Conservation (phyloP, 1,140 invertebrate genomes). For the Drosophila lini region DNA sequence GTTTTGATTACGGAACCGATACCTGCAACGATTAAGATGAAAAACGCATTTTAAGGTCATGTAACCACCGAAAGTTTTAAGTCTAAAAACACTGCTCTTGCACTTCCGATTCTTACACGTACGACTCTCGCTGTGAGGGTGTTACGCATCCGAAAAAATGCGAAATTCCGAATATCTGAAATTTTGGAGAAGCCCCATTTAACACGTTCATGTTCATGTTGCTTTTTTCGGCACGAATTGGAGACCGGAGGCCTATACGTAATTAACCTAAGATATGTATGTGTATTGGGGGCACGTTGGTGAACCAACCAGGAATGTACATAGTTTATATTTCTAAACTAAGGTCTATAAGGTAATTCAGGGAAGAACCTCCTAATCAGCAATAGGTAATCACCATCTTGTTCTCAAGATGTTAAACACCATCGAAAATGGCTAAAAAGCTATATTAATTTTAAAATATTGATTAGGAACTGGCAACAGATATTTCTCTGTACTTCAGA, state of each 20-base stretch:
- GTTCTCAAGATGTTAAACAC: not conserved
- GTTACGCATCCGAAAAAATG: slow-evolving; percentile 37
- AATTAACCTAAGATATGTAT: not conserved
- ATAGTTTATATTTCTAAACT: no score
- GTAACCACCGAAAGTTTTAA: not conserved
- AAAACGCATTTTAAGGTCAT: slow-evolving; percentile 23
- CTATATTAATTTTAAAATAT: not conserved
- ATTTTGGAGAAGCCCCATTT: slow-evolving; percentile 20
- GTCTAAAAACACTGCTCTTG: not conserved
- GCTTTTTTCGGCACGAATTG: slow-evolving; percentile 49
- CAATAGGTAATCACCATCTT: not conserved
- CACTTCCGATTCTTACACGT: slow-evolving; percentile 36
- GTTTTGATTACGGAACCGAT: not conserved
- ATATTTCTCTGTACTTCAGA: not conserved
- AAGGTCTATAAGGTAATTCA: not conserved
- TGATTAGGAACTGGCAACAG: not conserved
- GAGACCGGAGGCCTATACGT: slow-evolving; percentile 10
- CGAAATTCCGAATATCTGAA: not conserved
- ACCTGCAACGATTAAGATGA: slow-evolving; percentile 10
- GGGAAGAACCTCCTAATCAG: no score
- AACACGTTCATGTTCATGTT: slow-evolving; percentile 56
- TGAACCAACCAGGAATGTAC: not conserved
- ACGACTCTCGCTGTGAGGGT: slow-evolving; percentile 1
- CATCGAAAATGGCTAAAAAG: fast-evolving
- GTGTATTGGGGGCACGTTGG: not conserved